Base-by-base conservation (phyloP, 2,113 vertebrate genomes). In the Natator depressus region DNA sequence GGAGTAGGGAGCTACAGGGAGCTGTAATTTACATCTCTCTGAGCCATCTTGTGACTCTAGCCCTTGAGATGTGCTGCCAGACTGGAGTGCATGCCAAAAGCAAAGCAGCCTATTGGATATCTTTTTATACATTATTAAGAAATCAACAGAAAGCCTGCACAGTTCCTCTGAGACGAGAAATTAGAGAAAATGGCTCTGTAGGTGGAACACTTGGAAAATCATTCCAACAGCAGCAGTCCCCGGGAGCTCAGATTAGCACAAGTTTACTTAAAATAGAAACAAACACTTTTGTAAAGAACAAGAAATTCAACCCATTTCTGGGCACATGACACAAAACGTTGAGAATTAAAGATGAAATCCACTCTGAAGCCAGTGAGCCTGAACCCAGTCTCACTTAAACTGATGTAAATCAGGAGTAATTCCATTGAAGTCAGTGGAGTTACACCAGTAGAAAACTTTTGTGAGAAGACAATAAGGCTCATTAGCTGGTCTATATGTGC, bases 301-400 rank as follows among this genome's bases (percentile, higher is more conserved):
- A 47, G 82, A n/a, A 69, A 65, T 59, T 24, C 46, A 84, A 84
- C 20, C 31, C 47, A n/a, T 13, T n/a, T 19, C 57, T 69, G 46
- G 75, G 24, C 7, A 46, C 75, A 27, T 47, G 62, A 50, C 12
- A 13, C 47, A 49, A 31, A 62, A 31, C 9, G 8, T 84, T 50
- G 62, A 65, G 13, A 84, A 16, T 29, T 57, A 51, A 62, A 89
- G 42, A 4, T 38, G 17, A 6, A 31, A 50, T 24, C 49, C 46
- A 47, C 19, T 65, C 31, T 0, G 2, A 16, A 53, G n/a, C 31
- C 2, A 3, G 12, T 22, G 19, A 10, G 31, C 31, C 24, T 24
- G 35, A 86, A 38, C 24, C 42, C 27, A 83, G 20, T 29, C 75
- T 93, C 29, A 35, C 80, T 65, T 69, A 86, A 59, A 85, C 46